Base-by-base conservation (phyloP, 2,797 vertebrate species). In the Tapirus indicus region DNA sequence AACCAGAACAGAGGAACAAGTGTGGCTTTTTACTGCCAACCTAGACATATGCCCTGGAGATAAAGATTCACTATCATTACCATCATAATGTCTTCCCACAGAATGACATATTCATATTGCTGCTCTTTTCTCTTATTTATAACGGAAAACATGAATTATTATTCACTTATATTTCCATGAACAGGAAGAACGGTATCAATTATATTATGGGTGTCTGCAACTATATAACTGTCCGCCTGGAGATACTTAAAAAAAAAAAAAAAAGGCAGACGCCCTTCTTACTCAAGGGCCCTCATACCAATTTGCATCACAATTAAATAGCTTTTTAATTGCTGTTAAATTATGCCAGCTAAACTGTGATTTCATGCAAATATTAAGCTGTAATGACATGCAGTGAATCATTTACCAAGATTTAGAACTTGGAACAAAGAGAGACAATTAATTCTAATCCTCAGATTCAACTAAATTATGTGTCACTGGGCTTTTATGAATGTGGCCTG, bases 351-450 rank as follows among this genome's bases (percentile, higher is more conserved):
- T 99, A 99, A 99, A 99, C 99, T 99, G 99, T 99, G 99, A 99
- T 99, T 99, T 99, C 99, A 99, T 99, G 99, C 99, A 99, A 99
- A 99, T 99, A 99, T 99, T 99, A 99, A 99, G 99, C 99, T 99
- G 97, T 99, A 99, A 99, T 99, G 99, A 99, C 99, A 99, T 98
- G 98, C 99, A 98, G 99, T 99, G 99, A 99, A 99, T 99, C 99
- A 99, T 99, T 99, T 98, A 98, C 99, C 98, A 99, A 99, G 99
- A 99, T 98, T 99, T 99, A 99, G 98, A 99, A 99, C 98, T 99
- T 99, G 98, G 99, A 99, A 99, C 98, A 99, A 99, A 99, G 98
- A 98, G 93, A 98, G 97, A 99, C 98, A 99, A 99, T 99, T 99
- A 99, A 99, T 99, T 99, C 97, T 99, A 98, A 99, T 99, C 98